Percentiles rank a stretch among this genome's conserved stretches.
These are phyloP conservation scores for Hypocryptadius cinnamomeus DNA, from an alignment of 2,113 vertebrate species.

Conservation along the genomic window DNA sequence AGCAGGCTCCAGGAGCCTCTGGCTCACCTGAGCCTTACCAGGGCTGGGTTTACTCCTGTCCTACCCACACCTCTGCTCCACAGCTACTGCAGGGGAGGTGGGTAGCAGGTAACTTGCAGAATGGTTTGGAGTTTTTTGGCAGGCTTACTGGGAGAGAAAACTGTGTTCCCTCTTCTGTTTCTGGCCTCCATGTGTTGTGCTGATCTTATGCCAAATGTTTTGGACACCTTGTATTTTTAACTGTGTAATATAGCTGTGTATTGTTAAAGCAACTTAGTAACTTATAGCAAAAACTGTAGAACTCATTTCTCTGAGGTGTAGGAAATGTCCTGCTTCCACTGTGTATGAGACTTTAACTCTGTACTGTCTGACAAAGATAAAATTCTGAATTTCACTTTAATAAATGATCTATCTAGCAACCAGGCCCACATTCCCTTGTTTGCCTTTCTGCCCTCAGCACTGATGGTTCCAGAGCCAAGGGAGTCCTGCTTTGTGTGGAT, in stretches of 20 bases:
- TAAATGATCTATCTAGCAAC: constrained; percentile 71
- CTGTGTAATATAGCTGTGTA: constrained; percentile 72
- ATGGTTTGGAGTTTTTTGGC: background rate
- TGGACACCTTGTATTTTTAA: constrained; percentile 72
- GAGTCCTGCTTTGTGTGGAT: background rate
- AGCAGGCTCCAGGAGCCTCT: background rate
- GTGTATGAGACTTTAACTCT: constrained; percentile 66
- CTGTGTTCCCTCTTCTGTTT: constrained; percentile 66
- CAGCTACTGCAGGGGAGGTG: background rate
- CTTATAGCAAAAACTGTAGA: constrained; percentile 62
- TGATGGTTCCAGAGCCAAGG: background rate
- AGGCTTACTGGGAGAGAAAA: constrained; percentile 34
- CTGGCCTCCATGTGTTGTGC: constrained; percentile 67
- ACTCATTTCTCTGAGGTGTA: constrained; percentile 53
- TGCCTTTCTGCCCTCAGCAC: background rate
- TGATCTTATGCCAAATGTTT: constrained; percentile 69
- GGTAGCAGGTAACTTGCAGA: background rate
- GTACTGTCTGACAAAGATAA: constrained; percentile 63
- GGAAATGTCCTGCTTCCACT: constrained; percentile 63
- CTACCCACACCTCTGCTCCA: background rate
- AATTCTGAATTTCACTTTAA: constrained; percentile 67
- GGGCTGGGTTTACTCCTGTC: background rate
- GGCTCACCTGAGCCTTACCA: background rate
- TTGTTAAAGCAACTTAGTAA: constrained; percentile 68
- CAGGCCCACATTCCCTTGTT: background rate